Evolutionary conservation across 2,797 vertebrate genomes (phyloP).

Genomic region (Myiotriccus ornatus): DNA sequence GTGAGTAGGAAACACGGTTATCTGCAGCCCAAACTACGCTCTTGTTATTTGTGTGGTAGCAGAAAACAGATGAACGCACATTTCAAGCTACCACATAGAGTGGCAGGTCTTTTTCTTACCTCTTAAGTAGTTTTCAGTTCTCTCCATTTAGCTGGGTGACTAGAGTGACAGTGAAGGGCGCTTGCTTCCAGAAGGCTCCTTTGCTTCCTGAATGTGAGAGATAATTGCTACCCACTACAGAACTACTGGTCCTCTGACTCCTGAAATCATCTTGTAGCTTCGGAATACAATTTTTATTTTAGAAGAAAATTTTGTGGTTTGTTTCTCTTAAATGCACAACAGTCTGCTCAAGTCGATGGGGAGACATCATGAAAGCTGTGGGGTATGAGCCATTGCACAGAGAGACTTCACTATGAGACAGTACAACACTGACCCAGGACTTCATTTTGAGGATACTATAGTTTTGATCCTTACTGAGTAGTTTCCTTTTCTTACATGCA

Average conservation of each 20-base stretch:
- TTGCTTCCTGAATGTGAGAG: neutral
- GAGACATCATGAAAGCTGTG: neutral
- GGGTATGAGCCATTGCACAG: neutral
- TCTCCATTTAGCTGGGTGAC: neutral
- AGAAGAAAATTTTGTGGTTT: rapidly evolving
- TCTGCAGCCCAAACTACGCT: neutral
- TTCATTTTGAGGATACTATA: neutral
- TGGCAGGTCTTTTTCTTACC: neutral
- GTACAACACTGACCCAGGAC: neutral
- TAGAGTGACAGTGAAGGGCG: neutral
- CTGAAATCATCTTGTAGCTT: neutral
- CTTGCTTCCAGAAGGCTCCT: neutral
- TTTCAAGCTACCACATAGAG: neutral
- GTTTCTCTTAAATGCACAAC: neutral
- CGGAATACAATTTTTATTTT: neutral
- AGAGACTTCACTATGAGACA: neutral
- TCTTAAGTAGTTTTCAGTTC: neutral
- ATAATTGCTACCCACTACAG: neutral
- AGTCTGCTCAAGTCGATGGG: neutral
- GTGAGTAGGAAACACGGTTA: rapidly evolving
- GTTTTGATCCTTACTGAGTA: neutral
- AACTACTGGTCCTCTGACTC: neutral
- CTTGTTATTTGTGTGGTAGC: neutral
- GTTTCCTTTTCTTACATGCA: neutral
- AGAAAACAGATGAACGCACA: neutral